These are phyloP conservation scores for Heliconius ismenius DNA, from an alignment of 2,888 invertebrate genomes.

Conservation along the genomic window DNA sequence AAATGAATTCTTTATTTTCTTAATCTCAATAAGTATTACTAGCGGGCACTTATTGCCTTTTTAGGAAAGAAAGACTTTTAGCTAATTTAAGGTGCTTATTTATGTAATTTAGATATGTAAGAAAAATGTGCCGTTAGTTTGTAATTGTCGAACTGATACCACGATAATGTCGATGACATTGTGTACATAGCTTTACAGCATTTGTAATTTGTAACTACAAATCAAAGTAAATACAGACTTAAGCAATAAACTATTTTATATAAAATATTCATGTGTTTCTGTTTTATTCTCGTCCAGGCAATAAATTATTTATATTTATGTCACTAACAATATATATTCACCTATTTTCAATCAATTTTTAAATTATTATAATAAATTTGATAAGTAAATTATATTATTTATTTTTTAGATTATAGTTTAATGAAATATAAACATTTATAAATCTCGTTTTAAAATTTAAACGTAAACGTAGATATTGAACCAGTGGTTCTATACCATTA, in stretches of 20 bases:
- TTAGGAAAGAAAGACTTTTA: conserved; percentile 78
- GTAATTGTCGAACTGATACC: conserved; percentile 68
- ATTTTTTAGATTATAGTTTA: not conserved
- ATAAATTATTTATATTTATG: conserved; percentile 13
- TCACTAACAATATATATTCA: not conserved
- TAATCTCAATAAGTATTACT: conserved; percentile 69
- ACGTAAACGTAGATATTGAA: too few relatives aligned
- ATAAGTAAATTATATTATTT: not conserved
- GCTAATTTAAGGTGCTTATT: conserved; percentile 70
- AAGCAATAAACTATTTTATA: conserved; percentile 57
- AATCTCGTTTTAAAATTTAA: too few relatives aligned
- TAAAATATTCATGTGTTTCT: conserved; percentile 50
- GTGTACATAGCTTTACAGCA: conserved; percentile 44
- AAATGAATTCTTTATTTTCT: conserved; percentile 46
- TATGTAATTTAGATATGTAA: conserved; percentile 61
- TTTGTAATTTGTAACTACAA: conserved; percentile 56
- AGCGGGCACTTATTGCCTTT: conserved; percentile 65
- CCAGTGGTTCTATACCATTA: too few relatives aligned
- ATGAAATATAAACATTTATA: not conserved
- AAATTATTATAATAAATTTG: not conserved
- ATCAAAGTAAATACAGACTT: conserved; percentile 61
- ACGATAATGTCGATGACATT: conserved; percentile 47
- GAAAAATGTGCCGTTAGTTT: conserved; percentile 68
- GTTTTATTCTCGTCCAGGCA: conserved; percentile 55
- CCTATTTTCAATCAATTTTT: not conserved